Conservation (phyloP, 2,888 invertebrate species). For the Quadroppia sp. region DNA sequence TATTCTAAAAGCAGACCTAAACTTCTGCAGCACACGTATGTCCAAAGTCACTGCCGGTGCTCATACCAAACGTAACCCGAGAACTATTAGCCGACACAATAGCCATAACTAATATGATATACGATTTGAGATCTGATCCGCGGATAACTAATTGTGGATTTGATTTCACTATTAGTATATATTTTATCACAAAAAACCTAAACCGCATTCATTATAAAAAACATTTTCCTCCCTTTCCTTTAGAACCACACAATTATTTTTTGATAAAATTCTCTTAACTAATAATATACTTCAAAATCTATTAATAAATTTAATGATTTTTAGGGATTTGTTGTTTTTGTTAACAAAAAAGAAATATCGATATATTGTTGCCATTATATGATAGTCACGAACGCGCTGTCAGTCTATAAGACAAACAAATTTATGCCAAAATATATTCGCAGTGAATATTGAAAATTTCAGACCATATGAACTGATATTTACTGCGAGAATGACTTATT, state of each 20-base stretch:
- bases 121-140: neutral
- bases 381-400: constrained; percentile 24
- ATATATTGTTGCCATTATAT: neutral
- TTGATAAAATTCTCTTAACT: neutral
- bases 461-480: too few species aligned
- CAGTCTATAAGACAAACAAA: constrained; percentile 8
- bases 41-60: neutral
- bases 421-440: neutral
- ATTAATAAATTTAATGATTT: too few species aligned
- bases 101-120: constrained; percentile 6
- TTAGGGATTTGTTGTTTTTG: neutral
- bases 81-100: neutral
- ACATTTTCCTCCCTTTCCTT: neutral
- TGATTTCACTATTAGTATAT: neutral
- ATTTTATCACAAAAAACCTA: neutral
- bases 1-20: too few species aligned
- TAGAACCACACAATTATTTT: neutral
- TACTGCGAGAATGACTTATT: neutral
- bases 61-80: neutral
- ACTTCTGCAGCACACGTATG: neutral
- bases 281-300: neutral
- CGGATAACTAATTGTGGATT: neutral
- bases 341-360: neutral
- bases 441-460: too few species aligned
- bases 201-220: neutral